Percentiles rank a stretch among this genome's conserved stretches.
phyloP scores from a whole-genome alignment of 2,888 invertebrate species.

The Drosophila mimetica region DNA sequence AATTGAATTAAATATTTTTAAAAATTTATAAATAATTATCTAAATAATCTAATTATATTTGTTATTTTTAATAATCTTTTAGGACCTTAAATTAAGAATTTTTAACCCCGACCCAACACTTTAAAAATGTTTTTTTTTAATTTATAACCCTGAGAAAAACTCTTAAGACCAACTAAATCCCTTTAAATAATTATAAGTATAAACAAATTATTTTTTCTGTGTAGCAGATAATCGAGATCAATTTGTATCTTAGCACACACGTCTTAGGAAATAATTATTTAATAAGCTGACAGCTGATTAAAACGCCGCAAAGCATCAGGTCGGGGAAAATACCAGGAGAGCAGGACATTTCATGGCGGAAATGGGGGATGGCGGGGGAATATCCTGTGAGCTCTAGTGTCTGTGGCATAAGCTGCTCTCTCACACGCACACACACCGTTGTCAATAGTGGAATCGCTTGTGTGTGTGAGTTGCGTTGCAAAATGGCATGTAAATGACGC shows the following conservation, averaged over 20 bases:
- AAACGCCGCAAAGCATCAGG: slow-evolving; percentile 37
- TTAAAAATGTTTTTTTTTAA: too few species aligned
- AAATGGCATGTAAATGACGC: slow-evolving; percentile 72
- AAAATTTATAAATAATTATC: too few species aligned
- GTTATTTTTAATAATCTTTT: too few species aligned
- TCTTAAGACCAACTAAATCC: too few species aligned
- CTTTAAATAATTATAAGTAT: too few species aligned
- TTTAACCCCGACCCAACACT: too few species aligned
- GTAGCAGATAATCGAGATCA: slow-evolving; percentile 1
- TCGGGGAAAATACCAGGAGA: slow-evolving; percentile 32
- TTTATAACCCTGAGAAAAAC: too few species aligned
- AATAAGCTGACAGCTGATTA: slow-evolving; percentile 74
- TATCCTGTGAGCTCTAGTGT: slow-evolving; percentile 33
- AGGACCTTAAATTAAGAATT: too few species aligned
- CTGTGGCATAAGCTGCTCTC: slow-evolving; percentile 58
- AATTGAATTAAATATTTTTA: too few species aligned
- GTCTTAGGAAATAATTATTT: slow-evolving; percentile 66
- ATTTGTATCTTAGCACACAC: slow-evolving; percentile 16
- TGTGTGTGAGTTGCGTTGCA: slow-evolving; percentile 32
- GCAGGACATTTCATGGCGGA: slow-evolving; percentile 2
- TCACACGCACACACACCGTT: neutral
- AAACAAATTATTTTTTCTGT: neutral
- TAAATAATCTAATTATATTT: too few species aligned
- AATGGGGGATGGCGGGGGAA: slow-evolving; percentile 2
- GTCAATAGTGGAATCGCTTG: slow-evolving; percentile 5